Conservation (phyloP, 2,113 vertebrate species). For the Calypte anna region DNA sequence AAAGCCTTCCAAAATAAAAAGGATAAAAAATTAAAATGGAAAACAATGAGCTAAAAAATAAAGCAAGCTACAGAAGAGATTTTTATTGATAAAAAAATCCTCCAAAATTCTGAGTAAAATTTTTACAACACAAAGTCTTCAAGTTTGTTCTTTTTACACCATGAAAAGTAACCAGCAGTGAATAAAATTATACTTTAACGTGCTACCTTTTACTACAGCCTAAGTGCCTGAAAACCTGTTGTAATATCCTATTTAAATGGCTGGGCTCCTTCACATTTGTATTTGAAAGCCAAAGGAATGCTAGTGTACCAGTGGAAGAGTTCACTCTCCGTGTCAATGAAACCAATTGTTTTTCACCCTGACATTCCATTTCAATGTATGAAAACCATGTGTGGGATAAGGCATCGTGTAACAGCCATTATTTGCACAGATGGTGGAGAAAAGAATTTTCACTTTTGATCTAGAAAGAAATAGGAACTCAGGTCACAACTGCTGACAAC, state of each 20-base stretch:
- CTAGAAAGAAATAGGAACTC: slow-evolving; percentile 43
- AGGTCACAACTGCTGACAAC: neutral
- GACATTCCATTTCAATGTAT: slow-evolving; percentile 17
- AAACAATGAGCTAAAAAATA: neutral
- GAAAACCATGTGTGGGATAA: slow-evolving; percentile 29
- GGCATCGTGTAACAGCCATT: slow-evolving; percentile 24
- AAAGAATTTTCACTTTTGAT: slow-evolving; percentile 65
- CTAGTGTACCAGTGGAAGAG: neutral
- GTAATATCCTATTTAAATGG: neutral
- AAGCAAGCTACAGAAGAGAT: neutral
- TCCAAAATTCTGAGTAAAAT: neutral
- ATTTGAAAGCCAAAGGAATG: slow-evolving; percentile 3
- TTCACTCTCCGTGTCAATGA: neutral
- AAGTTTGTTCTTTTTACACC: neutral
- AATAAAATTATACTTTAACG: neutral
- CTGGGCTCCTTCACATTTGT: neutral
- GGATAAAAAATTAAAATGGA: neutral
- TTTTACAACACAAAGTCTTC: neutral
- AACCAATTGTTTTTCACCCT: slow-evolving; percentile 18
- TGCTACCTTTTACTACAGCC: neutral
- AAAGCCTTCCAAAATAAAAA: neutral
- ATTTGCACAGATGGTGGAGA: slow-evolving; percentile 78
- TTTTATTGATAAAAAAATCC: neutral
- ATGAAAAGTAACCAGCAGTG: neutral
- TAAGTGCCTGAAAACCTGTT: neutral